phyloP scores from a whole-genome alignment of 2,113 vertebrate species.

The Rattus rattus region DNA sequence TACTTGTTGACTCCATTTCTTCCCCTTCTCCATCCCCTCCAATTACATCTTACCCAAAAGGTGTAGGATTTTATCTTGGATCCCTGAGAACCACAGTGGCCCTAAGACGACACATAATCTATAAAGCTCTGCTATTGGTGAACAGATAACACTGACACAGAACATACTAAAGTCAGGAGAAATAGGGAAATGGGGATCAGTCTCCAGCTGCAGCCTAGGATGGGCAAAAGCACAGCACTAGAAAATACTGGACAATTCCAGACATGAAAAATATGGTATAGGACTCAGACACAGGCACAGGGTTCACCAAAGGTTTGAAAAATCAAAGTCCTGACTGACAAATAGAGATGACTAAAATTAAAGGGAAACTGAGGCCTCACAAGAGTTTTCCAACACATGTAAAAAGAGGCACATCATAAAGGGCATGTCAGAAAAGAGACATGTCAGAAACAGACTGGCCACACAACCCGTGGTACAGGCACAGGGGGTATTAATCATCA shows the following conservation, averaged over 20 bases:
- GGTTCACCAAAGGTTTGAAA: conserved; percentile 16
- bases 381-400: not conserved
- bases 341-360: conserved; percentile 2
- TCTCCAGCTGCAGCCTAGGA: not conserved
- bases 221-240: not conserved
- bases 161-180: not conserved
- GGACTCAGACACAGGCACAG: conserved; percentile 10
- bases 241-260: not conserved
- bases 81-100: not conserved
- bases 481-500: not conserved
- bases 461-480: not conserved
- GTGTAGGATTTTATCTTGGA: not conserved
- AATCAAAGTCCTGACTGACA: conserved; percentile 22
- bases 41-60: not conserved
- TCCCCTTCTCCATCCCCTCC: not conserved
- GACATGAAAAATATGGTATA: not conserved
- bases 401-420: not conserved
- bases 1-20: not conserved
- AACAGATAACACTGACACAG: not conserved
- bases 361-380: conserved; percentile 5
- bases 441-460: not conserved
- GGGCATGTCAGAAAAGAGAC: not conserved
- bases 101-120: not conserved
- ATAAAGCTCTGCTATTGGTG: not conserved
- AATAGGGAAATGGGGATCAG: not conserved